Evolutionary conservation across 2,888 invertebrate genomes (phyloP).

Genomic region (Stegophylla sp.): DNA sequence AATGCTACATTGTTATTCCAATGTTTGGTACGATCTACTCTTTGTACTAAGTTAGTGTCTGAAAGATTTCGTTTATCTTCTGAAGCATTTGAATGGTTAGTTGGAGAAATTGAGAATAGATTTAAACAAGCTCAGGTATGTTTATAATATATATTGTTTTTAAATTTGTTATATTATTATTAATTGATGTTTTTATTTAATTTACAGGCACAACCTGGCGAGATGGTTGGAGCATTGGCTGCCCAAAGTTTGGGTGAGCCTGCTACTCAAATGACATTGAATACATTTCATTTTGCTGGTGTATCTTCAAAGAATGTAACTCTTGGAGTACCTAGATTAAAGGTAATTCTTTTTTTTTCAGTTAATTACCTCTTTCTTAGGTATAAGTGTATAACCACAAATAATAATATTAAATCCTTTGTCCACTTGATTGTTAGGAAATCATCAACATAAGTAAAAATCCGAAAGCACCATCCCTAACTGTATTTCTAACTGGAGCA

Average conservation of each 20-base stretch:
- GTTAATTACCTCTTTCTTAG: neutral
- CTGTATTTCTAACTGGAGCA: slow-evolving; percentile 96
- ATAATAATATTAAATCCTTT: slow-evolving; percentile 7
- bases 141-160: slow-evolving; percentile 5
- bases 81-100: slow-evolving; percentile 99
- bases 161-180: neutral
- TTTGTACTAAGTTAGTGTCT: slow-evolving; percentile 95
- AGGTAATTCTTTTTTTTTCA: slow-evolving; percentile 70
- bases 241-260: slow-evolving; percentile 99
- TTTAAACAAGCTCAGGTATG: slow-evolving; percentile 96
- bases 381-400: neutral
- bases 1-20: slow-evolving; percentile 98
- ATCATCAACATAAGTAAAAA: slow-evolving; percentile 98
- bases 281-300: slow-evolving; percentile 99
- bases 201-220: slow-evolving; percentile 77
- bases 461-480: slow-evolving; percentile 98
- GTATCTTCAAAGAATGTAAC: slow-evolving; percentile 99
- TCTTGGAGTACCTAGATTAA: slow-evolving; percentile 96
- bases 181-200: slow-evolving; percentile 1
- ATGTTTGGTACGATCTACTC: slow-evolving; percentile 89
- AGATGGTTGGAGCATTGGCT: slow-evolving; percentile 99
- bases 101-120: slow-evolving; percentile 98
- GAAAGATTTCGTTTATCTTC: slow-evolving; percentile 92
- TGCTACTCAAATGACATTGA: slow-evolving; percentile 99
- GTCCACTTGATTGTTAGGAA: slow-evolving; percentile 70